Base-by-base conservation (phyloP, 2,797 vertebrate species). In the Acrossocheilus wenchowensis region DNA sequence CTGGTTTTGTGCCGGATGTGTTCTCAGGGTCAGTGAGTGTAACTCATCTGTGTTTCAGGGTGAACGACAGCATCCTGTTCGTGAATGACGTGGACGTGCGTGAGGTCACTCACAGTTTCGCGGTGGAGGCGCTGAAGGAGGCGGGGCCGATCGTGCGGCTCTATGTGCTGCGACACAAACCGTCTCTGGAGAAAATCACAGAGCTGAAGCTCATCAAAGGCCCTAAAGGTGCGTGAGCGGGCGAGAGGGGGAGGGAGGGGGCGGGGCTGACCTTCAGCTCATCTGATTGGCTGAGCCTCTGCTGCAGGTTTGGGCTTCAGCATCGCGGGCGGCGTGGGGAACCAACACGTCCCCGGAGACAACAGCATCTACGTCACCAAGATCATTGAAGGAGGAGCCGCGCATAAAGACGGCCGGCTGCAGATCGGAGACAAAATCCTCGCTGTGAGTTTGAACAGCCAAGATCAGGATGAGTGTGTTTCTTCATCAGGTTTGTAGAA, bases 351-450 rank as follows among this genome's bases (percentile, higher is more conserved):
- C 19, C 96, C 97, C 0, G 96, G 96, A 23, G 97, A 97, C 93
- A 97, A 97, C 87, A 97, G 96, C 91, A 97, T 97, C 93, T 97
- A 97, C 6, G 97, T 97, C 19, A 97, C 97, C 7, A 97, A 97
- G 92, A 97, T 97, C 93, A 97, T 97, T 0, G 97, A 97, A 88
- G 96, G 96, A 0, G 97, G 97, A 0, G 97, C 97, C 0, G 97
- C 97, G 0, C 96, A 97, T 89, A 96, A 96, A 26, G 97, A 98
- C 0, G 95, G 96, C 69, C 94, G 96, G 4, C 95, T 98, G 1
- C 96, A 97, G 92, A 97, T 97, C 0, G 96, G 97, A 52, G 97
- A 97, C 93, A 97, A 96, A 89, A 97, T 98, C 64, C 88, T 96
- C 69, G 95, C 96, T 73, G 95, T 96, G 87, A 95, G 94, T 84